Evolutionary conservation across 2,888 invertebrate genomes (phyloP), one percentile per base, ranked within the genome.

Genomic region (Eudasyphora cyanicolor): DNA sequence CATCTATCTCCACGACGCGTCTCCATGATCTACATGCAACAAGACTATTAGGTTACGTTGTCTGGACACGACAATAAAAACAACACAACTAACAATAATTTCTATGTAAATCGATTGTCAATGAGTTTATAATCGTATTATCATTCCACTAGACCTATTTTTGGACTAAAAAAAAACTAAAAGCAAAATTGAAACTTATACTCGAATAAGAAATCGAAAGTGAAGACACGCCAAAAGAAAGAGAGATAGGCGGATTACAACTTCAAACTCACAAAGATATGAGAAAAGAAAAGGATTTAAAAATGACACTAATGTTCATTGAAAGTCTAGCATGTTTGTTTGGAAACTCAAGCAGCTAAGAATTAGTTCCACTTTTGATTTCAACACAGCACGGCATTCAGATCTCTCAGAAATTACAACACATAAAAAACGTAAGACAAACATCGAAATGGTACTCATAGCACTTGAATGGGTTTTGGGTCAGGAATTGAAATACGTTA

Each of bases 111-210:
- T 76, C 24, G 42, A 69, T 45, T 69, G 45, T 82, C 69, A 76
- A 75, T 82, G 80, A 49, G 38, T 83, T 79, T 77, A 67, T 85
- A 85, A 85, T 82, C 85, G 85, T 82, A 82, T 85, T 84, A 82
- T 73, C 62, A 49, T 51, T 51, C 21, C 19, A 10, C 19, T 19
- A 35, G 19, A 64, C 35, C 35, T 64, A 64, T n/a, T 17, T 62
- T 62, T 62, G 24, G 7, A 35, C 64, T n/a, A 2, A 5, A n/a
- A n/a, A n/a, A n/a, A n/a, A n/a, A 27, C 27, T 19, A 57, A 57
- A 6, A 51, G 19, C n/a, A 57, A 27, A 57, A 57, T 2, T n/a
- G 10, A 19, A 8, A 57, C 19, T 4, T 21, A 62, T 64, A 51
- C 54, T 24, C 32, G 54, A 49, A 42, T 32, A 67, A 45, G 51